Base-by-base conservation (phyloP, 1,140 invertebrate species). In the Teleogryllus occipitalis region DNA sequence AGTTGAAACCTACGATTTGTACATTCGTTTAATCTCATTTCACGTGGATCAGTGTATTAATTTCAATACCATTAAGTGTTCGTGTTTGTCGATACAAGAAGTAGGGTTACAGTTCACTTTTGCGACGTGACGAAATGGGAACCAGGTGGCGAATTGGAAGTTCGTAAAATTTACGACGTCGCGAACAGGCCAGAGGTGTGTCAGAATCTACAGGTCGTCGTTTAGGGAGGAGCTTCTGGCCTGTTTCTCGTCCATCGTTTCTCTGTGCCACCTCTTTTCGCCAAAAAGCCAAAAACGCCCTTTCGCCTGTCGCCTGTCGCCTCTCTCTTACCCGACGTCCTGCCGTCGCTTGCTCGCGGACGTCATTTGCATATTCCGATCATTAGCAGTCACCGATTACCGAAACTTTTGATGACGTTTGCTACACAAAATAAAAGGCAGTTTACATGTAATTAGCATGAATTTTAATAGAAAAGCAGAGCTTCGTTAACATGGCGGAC, bases 361-460 rank as follows among this genome's bases (percentile, higher is more conserved):
- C 18, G 18, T 14, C 10, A 65, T 65, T 65, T 14, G 54, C 54
- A 65, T 65, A 65, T 18, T 65, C 54, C 18, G 54, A 65, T 65
- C 54, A 65, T 65, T 65, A 65, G 54, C 54, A 65, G 10, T 14
- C 18, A 39, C 54, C 54, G 18, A 65, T 65, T 18, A 65, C 54
- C 54, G 18, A 65, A 65, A 14, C 54, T 18, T 18, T 18, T 18
- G 18, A 65, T 65, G 54, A 65, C 54, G 54, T 14, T 65, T 10
- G 54, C 54, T 10, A 65, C 54, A 65, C 54, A 65, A 65, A 65
- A 10, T 65, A 14, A 14, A 65, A 65, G 10, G 54, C 54, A 65
- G 54, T 65, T 65, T 65, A 65, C 54, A 65, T 65, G 54, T 65
- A 65, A 65, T 65, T 65, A 65, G 18, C 54, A 65, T 65, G 54